phyloP scores from a whole-genome alignment of 2,113 vertebrate species.

The Oncorhynchus tshawytscha region DNA sequence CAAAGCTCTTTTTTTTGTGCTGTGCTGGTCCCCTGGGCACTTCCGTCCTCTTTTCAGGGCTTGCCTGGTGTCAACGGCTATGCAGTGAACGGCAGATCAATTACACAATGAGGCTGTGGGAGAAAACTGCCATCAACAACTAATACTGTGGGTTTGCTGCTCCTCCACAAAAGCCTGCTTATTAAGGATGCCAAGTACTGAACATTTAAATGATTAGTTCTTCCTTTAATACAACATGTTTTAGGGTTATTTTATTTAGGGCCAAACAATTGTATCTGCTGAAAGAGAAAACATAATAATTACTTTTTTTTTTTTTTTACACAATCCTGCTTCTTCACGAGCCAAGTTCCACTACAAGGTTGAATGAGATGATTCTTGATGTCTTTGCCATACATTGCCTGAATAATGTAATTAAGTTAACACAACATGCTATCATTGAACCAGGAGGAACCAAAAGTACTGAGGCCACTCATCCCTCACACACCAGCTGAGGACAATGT shows the following conservation, averaged over 20 bases:
- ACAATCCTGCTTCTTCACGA: too few relatives aligned
- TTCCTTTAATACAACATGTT: not conserved
- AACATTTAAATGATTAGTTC: not conserved
- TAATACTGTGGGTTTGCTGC: not conserved
- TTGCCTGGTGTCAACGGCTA: conserved; percentile 26
- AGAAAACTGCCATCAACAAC: conserved; percentile 24
- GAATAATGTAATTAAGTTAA: not conserved
- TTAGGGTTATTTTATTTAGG: too few relatives aligned
- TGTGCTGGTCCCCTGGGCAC: conserved; percentile 33
- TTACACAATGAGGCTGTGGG: conserved; percentile 25
- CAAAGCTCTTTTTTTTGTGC: conserved; percentile 45
- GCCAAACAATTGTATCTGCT: not conserved
- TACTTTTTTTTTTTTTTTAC: too few relatives aligned
- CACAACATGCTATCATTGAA: not conserved
- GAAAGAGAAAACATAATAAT: too few relatives aligned
- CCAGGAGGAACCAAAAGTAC: not conserved
- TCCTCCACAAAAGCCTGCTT: not conserved
- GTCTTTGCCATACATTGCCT: not conserved
- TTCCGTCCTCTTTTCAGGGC: conserved; percentile 44
- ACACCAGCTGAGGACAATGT: too few relatives aligned
- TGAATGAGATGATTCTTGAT: too few relatives aligned
- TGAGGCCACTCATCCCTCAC: not conserved
- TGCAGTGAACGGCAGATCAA: conserved; percentile 23
- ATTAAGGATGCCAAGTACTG: conserved; percentile 4
- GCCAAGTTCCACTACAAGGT: too few relatives aligned